phyloP scores from a whole-genome alignment of 2,888 invertebrate genomes.

The Apoderus coryli region DNA sequence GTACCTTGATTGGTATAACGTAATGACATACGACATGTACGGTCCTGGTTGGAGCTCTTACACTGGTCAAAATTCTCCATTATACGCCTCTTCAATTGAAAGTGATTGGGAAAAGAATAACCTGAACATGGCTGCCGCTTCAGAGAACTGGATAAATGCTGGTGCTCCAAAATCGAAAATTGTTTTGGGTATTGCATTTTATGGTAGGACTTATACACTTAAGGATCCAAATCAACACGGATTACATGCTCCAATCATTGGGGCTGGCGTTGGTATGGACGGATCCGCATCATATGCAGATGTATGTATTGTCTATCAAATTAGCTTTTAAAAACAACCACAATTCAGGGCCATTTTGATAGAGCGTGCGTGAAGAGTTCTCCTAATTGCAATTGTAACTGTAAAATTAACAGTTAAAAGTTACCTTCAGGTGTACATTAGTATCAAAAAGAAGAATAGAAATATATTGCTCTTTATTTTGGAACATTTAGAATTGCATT shows the following conservation, averaged over 20 bases:
- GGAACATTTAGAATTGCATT: too few species aligned
- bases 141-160: constrained; percentile 12
- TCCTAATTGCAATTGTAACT: too few species aligned
- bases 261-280: too few species aligned
- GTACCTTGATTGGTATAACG: constrained; percentile 50
- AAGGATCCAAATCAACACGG: constrained; percentile 9
- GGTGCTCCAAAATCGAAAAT: constrained; percentile 11
- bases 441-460: too few species aligned
- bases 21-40: constrained; percentile 62
- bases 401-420: too few species aligned
- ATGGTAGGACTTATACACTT: constrained; percentile 11
- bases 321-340: too few species aligned
- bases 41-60: constrained; percentile 48
- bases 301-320: too few species aligned
- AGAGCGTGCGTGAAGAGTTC: too few species aligned
- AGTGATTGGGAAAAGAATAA: constrained; percentile 1
- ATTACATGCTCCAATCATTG: constrained; percentile 10
- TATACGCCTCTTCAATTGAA: constrained; percentile 40
- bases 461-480: too few species aligned
- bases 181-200: constrained; percentile 9
- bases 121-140: constrained; percentile 7
- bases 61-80: constrained; percentile 51
- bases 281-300: too few species aligned
- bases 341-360: too few species aligned
- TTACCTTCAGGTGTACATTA: too few species aligned